Conservation (phyloP, 2,888 invertebrate genomes). For the Lasius platythorax region DNA sequence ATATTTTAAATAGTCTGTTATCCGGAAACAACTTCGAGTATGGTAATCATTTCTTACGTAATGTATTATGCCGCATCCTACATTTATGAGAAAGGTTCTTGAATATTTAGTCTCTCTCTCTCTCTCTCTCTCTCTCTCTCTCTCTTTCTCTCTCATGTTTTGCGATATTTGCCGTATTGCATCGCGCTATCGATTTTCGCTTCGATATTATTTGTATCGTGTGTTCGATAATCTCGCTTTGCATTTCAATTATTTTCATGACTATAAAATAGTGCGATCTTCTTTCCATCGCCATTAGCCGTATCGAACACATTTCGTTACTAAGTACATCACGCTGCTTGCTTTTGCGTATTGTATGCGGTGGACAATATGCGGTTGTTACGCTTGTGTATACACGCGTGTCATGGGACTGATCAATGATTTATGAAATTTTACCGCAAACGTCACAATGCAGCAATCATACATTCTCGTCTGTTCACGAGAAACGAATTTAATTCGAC, state of each 20-base stretch:
- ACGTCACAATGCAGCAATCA: constrained; percentile 9
- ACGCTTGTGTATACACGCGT: constrained; percentile 32
- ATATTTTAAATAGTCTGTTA: constrained; percentile 20
- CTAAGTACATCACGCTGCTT: constrained; percentile 25
- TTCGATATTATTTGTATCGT: not conserved
- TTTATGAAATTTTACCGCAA: constrained; percentile 37
- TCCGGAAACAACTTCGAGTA: constrained; percentile 2
- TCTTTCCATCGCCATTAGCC: constrained; percentile 7
- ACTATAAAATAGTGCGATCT: not conserved
- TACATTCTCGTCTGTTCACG: not conserved
- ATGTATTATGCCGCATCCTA: not conserved
- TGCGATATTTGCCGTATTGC: not conserved
- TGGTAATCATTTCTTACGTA: constrained; percentile 54
- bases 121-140: not conserved
- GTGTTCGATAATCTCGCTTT: not conserved
- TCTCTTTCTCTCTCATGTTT: not conserved
- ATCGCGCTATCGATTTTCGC: constrained; percentile 10
- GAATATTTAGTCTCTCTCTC: not conserved
- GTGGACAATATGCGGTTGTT: constrained; percentile 62
- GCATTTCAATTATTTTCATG: not conserved
- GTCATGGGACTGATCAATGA: constrained; percentile 31
- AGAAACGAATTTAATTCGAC: constrained; percentile 16
- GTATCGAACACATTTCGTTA: not conserved
- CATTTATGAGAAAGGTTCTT: not conserved
- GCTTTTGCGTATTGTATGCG: constrained; percentile 51